Percentiles rank a stretch among this genome's conserved stretches.
Conservation (phyloP, 2,888 invertebrate genomes). For the Loripinus fragilis region DNA sequence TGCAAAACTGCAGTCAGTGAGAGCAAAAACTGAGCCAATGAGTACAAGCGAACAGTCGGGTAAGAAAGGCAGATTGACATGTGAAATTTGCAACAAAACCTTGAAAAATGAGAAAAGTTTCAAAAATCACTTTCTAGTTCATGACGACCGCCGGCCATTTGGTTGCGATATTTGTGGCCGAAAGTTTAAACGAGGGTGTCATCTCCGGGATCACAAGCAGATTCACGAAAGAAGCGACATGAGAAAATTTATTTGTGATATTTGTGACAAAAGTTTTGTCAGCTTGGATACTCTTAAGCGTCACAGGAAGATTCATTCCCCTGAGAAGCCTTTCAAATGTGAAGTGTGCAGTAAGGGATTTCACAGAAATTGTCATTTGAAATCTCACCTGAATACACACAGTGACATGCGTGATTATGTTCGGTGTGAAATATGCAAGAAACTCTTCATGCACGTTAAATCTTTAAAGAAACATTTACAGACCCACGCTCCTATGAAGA, state of each 20-base stretch:
- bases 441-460: not conserved
- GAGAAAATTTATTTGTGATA: not conserved
- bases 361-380: not conserved
- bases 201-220: not conserved
- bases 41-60: no score
- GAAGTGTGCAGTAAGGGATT: not conserved
- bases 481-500: not conserved
- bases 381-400: not conserved
- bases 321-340: not conserved
- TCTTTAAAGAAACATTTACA: not conserved
- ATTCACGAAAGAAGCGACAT: not conserved
- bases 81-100: not conserved
- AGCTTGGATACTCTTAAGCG: not conserved
- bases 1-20: no score
- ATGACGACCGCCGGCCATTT: not conserved
- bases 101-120: not conserved
- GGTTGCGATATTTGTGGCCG: not conserved
- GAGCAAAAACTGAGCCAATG: no score
- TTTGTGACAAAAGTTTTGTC: not conserved
- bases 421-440: not conserved
- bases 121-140: not conserved
- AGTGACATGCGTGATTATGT: not conserved
- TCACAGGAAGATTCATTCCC: not conserved
- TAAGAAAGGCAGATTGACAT: not conserved
- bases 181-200: not conserved